These are phyloP conservation scores for Rhogogaster chlorosoma DNA, from an alignment of 2,888 invertebrate species.

Conservation along the genomic window DNA sequence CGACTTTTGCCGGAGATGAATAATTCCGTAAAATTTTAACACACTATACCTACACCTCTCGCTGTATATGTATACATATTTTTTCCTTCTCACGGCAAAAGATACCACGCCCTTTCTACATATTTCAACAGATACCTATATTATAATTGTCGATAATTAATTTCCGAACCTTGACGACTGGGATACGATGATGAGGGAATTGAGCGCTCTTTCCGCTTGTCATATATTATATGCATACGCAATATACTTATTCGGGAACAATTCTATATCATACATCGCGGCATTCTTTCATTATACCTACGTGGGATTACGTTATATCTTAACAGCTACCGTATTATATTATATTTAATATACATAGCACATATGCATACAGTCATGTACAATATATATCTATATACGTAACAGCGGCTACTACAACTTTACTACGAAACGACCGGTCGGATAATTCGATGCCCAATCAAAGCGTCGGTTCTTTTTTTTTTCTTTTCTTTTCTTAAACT, in stretches of 20 bases:
- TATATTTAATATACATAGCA: not conserved
- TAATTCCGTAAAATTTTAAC: too few species aligned
- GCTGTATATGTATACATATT: too few species aligned
- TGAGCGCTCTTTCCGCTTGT: not conserved
- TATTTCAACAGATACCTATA: not conserved
- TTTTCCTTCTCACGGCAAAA: too few species aligned
- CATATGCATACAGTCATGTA: not conserved
- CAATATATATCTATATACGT: not conserved
- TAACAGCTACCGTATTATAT: not conserved
- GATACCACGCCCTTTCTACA: not conserved
- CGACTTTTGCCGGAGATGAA: not conserved
- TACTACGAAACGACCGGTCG: slow-evolving; percentile 26
- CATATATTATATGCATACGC: not conserved
- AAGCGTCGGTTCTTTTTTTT: not conserved
- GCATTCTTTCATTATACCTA: too few species aligned
- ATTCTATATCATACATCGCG: not conserved
- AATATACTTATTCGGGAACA: not conserved
- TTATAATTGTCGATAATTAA: slow-evolving; percentile 5
- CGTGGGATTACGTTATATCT: not conserved
- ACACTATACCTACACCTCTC: too few species aligned
- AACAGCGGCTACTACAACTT: slow-evolving; percentile 10
- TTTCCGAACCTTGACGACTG: not conserved
- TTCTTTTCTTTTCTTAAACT: slow-evolving; percentile 6
- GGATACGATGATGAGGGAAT: not conserved
- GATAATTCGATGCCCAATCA: slow-evolving; percentile 30